Conservation (phyloP, 2,888 invertebrate species). For the Epinotia ramella region DNA sequence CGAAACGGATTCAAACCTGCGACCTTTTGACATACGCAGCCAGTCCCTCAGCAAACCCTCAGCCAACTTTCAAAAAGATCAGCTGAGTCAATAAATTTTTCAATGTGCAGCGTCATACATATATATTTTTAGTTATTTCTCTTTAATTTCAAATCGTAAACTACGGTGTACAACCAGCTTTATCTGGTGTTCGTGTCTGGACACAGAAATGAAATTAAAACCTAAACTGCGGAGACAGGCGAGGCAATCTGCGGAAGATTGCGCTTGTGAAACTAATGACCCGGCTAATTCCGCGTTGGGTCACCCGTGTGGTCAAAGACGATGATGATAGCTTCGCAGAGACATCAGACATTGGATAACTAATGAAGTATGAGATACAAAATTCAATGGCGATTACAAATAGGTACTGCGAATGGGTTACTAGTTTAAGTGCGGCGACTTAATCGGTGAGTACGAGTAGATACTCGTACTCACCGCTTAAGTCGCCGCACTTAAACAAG, state of each 20-base stretch:
- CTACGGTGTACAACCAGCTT: conserved; percentile 49
- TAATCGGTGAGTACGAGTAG: too few species aligned
- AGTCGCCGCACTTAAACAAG: too few species aligned
- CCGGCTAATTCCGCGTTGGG: conserved; percentile 49
- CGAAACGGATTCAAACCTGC: too few species aligned
- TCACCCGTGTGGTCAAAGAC: conserved; percentile 41
- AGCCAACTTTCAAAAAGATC: too few species aligned
- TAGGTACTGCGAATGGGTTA: neutral
- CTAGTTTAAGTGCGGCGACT: too few species aligned
- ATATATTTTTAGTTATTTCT: neutral
- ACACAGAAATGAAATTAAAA: conserved; percentile 80
- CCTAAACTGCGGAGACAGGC: conserved; percentile 68
- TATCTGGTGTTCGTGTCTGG: conserved; percentile 72
- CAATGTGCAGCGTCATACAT: neutral
- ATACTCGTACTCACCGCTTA: too few species aligned
- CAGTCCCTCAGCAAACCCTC: too few species aligned
- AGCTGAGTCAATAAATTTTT: too few species aligned
- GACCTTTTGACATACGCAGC: too few species aligned
- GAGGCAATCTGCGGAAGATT: conserved; percentile 67
- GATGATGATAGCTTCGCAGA: conserved; percentile 19
- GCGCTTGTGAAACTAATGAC: conserved; percentile 64
- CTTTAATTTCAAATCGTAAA: too few species aligned
- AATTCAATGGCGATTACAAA: neutral
- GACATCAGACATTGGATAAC: neutral
- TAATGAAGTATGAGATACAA: neutral